These are phyloP conservation scores for Caenorhabditis wallacei DNA, from an alignment of 2,888 invertebrate genomes.

Conservation along the genomic window DNA sequence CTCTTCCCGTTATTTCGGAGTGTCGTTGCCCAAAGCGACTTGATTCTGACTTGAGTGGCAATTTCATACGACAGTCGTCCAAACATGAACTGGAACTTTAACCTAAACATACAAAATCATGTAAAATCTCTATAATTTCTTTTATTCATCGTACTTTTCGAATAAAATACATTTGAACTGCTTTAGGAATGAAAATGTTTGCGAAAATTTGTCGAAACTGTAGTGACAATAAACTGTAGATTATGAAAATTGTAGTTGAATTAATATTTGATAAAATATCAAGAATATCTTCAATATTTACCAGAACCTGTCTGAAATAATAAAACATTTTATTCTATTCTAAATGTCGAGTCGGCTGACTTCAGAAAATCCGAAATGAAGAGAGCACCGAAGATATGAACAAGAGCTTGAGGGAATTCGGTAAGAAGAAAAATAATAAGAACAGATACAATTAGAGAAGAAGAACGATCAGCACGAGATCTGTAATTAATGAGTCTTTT, in stretches of 20 bases:
- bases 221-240: slow-evolving; percentile 35
- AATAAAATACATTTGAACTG: neutral
- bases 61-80: neutral
- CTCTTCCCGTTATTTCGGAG: neutral
- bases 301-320: slow-evolving; percentile 14
- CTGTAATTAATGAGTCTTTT: neutral
- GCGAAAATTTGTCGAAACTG: slow-evolving; percentile 28
- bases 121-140: neutral
- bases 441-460: slow-evolving; percentile 18
- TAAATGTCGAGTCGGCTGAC: neutral
- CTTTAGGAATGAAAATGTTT: slow-evolving; percentile 2
- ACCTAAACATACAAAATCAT: neutral
- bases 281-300: slow-evolving; percentile 26
- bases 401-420: slow-evolving; percentile 13
- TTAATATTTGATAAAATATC: slow-evolving; percentile 20
- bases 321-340: too few relatives aligned
- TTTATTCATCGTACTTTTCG: neutral
- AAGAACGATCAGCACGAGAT: slow-evolving; percentile 5
- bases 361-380: slow-evolving; percentile 25
- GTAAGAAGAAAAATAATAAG: slow-evolving; percentile 27
- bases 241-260: slow-evolving; percentile 24
- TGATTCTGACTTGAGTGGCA: too few relatives aligned
- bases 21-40: neutral
- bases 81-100: neutral
- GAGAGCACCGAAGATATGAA: slow-evolving; percentile 30